These are phyloP conservation scores for Micromesistius poutassou DNA, from an alignment of 2,797 vertebrate genomes.

Conservation along the genomic window DNA sequence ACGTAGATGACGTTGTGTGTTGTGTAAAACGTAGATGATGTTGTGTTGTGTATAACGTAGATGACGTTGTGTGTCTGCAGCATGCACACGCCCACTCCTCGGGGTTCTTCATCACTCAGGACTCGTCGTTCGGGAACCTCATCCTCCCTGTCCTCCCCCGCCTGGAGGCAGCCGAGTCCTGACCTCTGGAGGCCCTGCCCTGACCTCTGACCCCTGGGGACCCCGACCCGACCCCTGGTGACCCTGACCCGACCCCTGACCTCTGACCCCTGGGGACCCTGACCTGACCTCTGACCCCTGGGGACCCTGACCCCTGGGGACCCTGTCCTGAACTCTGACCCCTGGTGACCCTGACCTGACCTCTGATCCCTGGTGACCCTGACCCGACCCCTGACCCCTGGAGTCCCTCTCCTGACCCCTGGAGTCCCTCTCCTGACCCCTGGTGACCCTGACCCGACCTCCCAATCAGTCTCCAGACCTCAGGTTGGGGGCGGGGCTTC, in stretches of 20 bases:
- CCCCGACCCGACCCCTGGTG: too few relatives aligned
- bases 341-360: not conserved
- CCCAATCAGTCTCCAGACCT: not conserved
- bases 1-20: not conserved
- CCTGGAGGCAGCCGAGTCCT: constrained; percentile 81
- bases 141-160: constrained; percentile 95
- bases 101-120: constrained; percentile 98
- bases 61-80: constrained; percentile 51
- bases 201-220: constrained; percentile 24
- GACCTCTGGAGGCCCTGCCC: constrained; percentile 45
- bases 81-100: constrained; percentile 94
- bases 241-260: too few relatives aligned
- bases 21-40: too few relatives aligned
- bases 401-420: too few relatives aligned
- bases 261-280: too few relatives aligned
- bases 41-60: not conserved
- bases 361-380: too few relatives aligned
- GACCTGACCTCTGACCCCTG: too few relatives aligned
- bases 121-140: constrained; percentile 96
- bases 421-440: too few relatives aligned
- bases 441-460: not conserved
- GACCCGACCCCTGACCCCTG: too few relatives aligned
- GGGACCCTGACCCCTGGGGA: too few relatives aligned
- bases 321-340: constrained; percentile 34
- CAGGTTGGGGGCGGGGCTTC: too few relatives aligned